Percentiles rank a stretch among this genome's conserved stretches.
Evolutionary conservation across 2,888 invertebrate genomes (phyloP).

Genomic region (Eristalis intricaria): DNA sequence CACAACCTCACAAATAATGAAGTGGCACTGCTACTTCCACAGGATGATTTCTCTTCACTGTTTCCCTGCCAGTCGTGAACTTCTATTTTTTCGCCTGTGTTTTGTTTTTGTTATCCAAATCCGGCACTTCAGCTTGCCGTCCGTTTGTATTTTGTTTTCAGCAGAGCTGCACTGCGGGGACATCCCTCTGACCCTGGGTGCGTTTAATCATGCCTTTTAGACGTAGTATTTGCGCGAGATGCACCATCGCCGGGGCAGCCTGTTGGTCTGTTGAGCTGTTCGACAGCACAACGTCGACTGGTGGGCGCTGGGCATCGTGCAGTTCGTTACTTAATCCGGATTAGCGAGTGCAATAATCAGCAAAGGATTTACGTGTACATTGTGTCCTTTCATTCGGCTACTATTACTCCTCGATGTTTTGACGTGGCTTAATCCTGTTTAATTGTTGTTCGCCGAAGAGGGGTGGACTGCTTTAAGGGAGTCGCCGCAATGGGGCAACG

Average conservation of each 20-base stretch:
- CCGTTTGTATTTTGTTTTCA: conserved; percentile 8
- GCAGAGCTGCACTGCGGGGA: background rate
- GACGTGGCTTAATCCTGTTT: conserved; percentile 68
- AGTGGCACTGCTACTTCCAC: conserved; percentile 26
- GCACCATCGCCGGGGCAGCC: background rate
- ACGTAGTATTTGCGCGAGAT: conserved; percentile 34
- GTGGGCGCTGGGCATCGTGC: background rate
- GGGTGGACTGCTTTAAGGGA: background rate
- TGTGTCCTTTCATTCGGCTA: conserved; percentile 32
- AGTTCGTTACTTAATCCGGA: conserved; percentile 63
- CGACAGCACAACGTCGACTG: conserved; percentile 3
- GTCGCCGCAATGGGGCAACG: background rate
- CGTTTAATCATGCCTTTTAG: conserved; percentile 50
- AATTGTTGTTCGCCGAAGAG: conserved; percentile 61
- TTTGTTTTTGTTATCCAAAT: conserved; percentile 22
- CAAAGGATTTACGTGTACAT: conserved; percentile 67
- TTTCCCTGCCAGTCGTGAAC: background rate
- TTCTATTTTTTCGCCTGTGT: background rate
- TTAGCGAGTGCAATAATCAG: conserved; percentile 71
- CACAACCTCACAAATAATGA: conserved; percentile 27
- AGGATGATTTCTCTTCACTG: background rate
- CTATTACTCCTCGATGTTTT: conserved; percentile 61
- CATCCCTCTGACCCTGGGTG: background rate
- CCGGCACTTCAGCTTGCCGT: conserved; percentile 28
- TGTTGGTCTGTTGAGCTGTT: background rate